Conservation (phyloP, 2,113 vertebrate species). For the Ascaphus truei region DNA sequence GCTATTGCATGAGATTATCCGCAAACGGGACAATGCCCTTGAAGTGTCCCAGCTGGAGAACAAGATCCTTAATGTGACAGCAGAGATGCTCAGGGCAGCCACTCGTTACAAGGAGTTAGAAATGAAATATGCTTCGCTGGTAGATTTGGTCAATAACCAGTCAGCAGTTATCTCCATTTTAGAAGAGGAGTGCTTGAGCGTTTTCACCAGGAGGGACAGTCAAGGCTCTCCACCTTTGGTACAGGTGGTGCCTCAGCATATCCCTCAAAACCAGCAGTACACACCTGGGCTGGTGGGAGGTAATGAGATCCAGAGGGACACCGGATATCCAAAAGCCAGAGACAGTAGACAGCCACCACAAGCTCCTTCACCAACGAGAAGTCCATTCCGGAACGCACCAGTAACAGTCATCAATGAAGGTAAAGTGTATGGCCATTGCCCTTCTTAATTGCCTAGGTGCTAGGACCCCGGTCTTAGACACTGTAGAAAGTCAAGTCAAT, state of each 20-base stretch:
- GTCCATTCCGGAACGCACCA: constrained; percentile 71
- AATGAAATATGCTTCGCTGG: constrained; percentile 76
- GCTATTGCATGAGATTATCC: constrained; percentile 94
- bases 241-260: constrained; percentile 86
- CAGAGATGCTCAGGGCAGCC: constrained; percentile 88
- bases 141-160: constrained; percentile 92
- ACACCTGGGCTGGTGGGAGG: constrained; percentile 59
- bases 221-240: constrained; percentile 84
- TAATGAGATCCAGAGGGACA: constrained; percentile 92
- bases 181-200: constrained; percentile 87
- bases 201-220: constrained; percentile 72
- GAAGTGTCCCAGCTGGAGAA: constrained; percentile 94
- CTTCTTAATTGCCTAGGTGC: too few species aligned
- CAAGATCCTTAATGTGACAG: constrained; percentile 90
- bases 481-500: too few species aligned
- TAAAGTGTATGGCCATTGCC: constrained; percentile 50
- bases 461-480: too few species aligned
- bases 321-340: constrained; percentile 73
- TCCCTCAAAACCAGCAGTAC: constrained; percentile 78
- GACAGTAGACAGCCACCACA: constrained; percentile 66
- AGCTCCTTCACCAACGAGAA: constrained; percentile 70
- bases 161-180: constrained; percentile 80
- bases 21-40: constrained; percentile 92
- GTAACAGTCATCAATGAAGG: constrained; percentile 85
- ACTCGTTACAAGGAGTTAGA: constrained; percentile 90